Conservation (phyloP, 2,797 vertebrate genomes). For the Sarcoramphus papa region DNA sequence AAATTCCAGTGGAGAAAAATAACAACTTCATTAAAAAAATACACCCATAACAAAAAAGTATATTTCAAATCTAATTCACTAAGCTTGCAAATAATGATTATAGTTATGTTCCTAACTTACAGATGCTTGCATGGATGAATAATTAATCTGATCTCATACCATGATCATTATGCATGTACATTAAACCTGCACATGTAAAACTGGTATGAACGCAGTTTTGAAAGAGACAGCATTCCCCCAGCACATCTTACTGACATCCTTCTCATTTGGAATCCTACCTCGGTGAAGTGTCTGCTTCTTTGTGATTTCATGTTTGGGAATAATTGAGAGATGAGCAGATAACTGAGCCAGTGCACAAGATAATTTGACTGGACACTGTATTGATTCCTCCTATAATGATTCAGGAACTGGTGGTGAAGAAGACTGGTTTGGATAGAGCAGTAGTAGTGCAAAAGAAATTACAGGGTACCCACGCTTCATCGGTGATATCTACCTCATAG, state of each 20-base stretch:
- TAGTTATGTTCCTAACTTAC: background rate
- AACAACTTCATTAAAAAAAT: background rate
- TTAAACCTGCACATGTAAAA: background rate
- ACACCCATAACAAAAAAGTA: background rate
- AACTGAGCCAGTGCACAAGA: background rate
- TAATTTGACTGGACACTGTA: background rate
- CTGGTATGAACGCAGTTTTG: background rate
- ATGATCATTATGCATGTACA: background rate
- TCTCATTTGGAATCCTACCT: background rate
- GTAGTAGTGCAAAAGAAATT: background rate
- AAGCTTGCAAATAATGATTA: background rate
- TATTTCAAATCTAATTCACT: background rate
- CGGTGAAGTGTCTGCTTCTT: background rate
- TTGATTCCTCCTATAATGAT: background rate
- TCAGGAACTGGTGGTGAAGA: background rate
- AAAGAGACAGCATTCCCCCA: background rate
- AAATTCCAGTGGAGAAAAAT: background rate
- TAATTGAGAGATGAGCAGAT: background rate
- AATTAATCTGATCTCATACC: background rate
- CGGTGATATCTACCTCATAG: background rate
- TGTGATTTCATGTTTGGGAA: background rate
- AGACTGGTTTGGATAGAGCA: background rate
- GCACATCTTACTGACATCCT: background rate
- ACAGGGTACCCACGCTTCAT: background rate
- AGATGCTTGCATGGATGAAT: background rate